Evolutionary conservation across 2,888 invertebrate species (phyloP).

Genomic region (Dasypolia templi): DNA sequence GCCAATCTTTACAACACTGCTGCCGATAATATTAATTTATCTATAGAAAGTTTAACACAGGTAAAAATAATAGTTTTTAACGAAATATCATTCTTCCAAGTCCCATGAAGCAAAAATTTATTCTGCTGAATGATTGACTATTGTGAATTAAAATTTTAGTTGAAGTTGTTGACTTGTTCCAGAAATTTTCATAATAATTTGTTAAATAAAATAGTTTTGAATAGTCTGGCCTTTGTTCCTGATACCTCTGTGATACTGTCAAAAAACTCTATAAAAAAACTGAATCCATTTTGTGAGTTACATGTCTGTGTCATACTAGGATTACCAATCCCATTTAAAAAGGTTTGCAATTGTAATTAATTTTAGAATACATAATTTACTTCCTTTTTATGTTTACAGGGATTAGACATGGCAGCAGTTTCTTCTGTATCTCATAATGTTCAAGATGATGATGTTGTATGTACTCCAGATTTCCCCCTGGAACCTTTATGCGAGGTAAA

Average conservation of each 20-base stretch:
- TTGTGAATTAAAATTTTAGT: neutral
- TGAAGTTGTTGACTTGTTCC: neutral
- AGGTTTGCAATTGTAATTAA: neutral
- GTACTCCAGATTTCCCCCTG: constrained; percentile 91
- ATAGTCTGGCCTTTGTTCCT: neutral
- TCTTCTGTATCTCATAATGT: constrained; percentile 59
- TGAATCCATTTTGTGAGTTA: neutral
- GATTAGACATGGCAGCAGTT: constrained; percentile 83
- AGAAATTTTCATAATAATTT: neutral
- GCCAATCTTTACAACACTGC: constrained; percentile 59
- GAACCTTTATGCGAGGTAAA: constrained; percentile 87
- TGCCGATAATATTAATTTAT: constrained; percentile 85
- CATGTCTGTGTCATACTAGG: neutral
- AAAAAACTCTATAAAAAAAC: neutral
- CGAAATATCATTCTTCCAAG: neutral
- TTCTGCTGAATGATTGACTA: neutral
- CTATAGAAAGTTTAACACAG: constrained; percentile 87
- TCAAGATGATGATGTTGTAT: constrained; percentile 90
- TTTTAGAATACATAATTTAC: constrained; percentile 2
- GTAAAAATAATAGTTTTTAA: constrained; percentile 68
- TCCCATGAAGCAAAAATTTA: neutral
- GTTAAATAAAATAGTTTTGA: neutral
- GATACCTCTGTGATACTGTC: neutral
- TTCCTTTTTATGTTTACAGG: constrained; percentile 72
- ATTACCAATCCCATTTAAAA: neutral